Base-by-base conservation (phyloP, 2,888 invertebrate genomes). In the Empis stercorea region DNA sequence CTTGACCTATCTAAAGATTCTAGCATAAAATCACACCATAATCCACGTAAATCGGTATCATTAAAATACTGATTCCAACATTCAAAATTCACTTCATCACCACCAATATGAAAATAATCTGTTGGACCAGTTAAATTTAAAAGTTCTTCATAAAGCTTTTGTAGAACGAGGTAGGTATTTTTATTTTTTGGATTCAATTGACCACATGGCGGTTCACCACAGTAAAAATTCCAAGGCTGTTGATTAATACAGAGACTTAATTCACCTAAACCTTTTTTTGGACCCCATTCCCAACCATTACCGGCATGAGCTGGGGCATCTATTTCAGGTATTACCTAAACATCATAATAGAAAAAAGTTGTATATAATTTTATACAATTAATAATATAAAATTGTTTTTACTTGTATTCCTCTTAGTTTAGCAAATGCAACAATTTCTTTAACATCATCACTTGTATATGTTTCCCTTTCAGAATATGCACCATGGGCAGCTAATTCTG, bases 261-360 rank as follows among this genome's bases (percentile, higher is more conserved):
- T 47, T 84, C 81, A 1, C 88, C 89, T 45, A 85, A 70, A 0
- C 86, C 84, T 47, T 80, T 79, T 46, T 77, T 72, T 1, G 81
- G 78, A 15, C 86, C 87, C 86, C 86, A 87, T 52, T 80, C 79
- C 87, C 87, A 89, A 1, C 88, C 88, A 55, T 85, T 83, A 4
- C 88, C 87, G 3, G 86, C 86, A 66, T 92, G 91, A 5, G 88
- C 89, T 1, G 94, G 94, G 11, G 88, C 84, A 68, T 93, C 93
- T 47, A 93, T 81, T 70, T 95, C 95, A 1, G 93, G 78, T 45
- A 95, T 68, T 11, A 93, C 81, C 50, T 89, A 73, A 44, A 38
- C 17, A 41, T 23, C 14, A 41, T 20, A n/a, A n/a, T 30, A 6
- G 30, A 3, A 13, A 2, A 42, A 11, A 14, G 11, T 5, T 15